Evolutionary conservation across 2,797 vertebrate genomes (phyloP).

Genomic region (Syncerus caffer): DNA sequence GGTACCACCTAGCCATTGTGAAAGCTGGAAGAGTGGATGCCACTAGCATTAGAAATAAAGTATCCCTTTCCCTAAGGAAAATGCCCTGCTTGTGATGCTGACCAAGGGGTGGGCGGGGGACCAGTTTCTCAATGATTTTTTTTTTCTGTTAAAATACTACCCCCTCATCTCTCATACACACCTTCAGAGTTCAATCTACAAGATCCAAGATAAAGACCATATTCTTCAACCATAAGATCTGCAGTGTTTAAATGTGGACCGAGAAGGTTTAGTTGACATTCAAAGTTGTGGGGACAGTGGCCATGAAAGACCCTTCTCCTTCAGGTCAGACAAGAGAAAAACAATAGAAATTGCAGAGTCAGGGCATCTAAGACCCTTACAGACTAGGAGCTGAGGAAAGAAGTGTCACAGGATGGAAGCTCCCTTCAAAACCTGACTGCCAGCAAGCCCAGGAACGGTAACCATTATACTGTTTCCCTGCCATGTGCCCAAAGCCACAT

Average conservation of each 20-base stretch:
- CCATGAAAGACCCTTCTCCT: conserved; percentile 25
- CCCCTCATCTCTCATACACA: not conserved
- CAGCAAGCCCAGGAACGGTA: conserved; percentile 17
- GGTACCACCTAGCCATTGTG: conserved; percentile 38
- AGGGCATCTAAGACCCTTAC: not conserved
- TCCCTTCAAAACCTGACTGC: not conserved
- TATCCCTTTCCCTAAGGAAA: conserved; percentile 42
- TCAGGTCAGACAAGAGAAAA: conserved; percentile 61
- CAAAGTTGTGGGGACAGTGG: conserved; percentile 39
- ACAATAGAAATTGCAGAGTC: conserved; percentile 63
- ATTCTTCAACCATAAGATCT: not conserved
- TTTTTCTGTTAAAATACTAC: not conserved
- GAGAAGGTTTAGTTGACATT: not conserved
- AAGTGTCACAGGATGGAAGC: not conserved
- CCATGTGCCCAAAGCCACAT: conserved; percentile 25
- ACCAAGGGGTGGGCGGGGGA: not conserved
- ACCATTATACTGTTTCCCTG: not conserved
- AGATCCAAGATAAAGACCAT: conserved; percentile 2
- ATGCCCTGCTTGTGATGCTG: not conserved
- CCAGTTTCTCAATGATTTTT: not conserved
- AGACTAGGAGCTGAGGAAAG: not conserved
- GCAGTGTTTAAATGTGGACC: not conserved
- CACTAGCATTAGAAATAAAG: conserved; percentile 31
- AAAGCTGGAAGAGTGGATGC: not conserved
- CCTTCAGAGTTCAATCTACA: conserved; percentile 35